Percentiles rank a stretch among this genome's conserved stretches.
Conservation (phyloP, 2,888 invertebrate genomes). For the Pseudanteris insignis region DNA sequence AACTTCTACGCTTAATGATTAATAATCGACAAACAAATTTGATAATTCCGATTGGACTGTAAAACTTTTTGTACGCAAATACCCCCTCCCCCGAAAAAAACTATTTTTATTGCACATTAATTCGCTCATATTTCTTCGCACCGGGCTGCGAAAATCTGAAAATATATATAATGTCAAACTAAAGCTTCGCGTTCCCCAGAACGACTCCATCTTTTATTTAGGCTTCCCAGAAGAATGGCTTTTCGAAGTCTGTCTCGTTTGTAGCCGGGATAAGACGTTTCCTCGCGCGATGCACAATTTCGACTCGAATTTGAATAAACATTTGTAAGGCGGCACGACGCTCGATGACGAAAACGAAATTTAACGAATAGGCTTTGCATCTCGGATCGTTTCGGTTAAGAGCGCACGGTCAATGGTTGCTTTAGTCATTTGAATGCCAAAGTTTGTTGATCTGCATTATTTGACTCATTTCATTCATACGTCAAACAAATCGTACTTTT, state of each 20-base stretch:
- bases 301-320: constrained; percentile 25
- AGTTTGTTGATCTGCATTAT: too few species aligned
- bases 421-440: too few species aligned
- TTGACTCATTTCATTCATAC: too few species aligned
- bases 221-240: constrained; percentile 37
- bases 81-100: too few species aligned
- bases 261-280: constrained; percentile 24
- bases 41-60: too few species aligned
- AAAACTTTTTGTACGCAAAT: too few species aligned
- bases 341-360: constrained; percentile 2
- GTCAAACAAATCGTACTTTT: too few species aligned
- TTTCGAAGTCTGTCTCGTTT: constrained; percentile 35
- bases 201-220: constrained; percentile 37
- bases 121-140: constrained; percentile 21
- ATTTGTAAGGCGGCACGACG: constrained; percentile 13
- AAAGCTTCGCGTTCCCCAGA: constrained; percentile 36
- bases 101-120: constrained; percentile 30
- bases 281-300: constrained; percentile 17
- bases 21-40: too few species aligned
- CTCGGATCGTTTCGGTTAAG: too few species aligned
- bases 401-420: background rate
- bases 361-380: background rate
- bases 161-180: constrained; percentile 34
- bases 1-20: too few species aligned
- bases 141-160: constrained; percentile 26